Conservation (phyloP, 2,113 vertebrate genomes). For the Entosphenus tridentatus region DNA sequence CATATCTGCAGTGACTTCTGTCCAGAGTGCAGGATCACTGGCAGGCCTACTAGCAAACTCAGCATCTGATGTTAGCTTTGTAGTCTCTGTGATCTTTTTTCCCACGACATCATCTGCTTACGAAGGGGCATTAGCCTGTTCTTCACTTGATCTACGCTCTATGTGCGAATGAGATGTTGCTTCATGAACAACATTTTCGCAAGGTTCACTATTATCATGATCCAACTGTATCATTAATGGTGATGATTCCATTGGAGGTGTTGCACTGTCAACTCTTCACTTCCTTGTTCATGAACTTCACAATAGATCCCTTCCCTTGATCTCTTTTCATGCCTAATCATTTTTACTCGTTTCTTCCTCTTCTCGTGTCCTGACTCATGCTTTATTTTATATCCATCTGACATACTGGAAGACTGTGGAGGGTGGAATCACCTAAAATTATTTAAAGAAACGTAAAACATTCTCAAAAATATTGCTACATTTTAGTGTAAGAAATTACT, state of each 20-base stretch:
- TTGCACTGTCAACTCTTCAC: not conserved
- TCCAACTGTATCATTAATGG: not conserved
- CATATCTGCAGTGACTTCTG: not conserved
- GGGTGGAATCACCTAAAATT: not conserved
- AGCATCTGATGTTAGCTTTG: conserved; percentile 3
- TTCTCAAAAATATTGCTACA: not conserved
- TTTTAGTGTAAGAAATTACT: too few relatives aligned
- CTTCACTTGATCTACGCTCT: conserved; percentile 2
- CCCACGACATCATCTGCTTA: not conserved
- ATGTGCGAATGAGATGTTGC: not conserved
- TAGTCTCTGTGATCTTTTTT: not conserved
- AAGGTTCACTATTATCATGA: conserved; percentile 1
- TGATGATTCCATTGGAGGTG: not conserved
- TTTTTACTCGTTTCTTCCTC: not conserved
- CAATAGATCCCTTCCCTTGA: conserved; percentile 4
- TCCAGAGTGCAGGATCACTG: not conserved
- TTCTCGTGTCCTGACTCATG: not conserved
- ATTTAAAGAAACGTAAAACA: not conserved
- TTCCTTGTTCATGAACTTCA: conserved; percentile 4
- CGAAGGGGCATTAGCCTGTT: not conserved
- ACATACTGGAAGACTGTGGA: not conserved
- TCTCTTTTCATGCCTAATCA: not conserved
- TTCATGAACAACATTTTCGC: conserved; percentile 5
- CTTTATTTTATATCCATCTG: not conserved
- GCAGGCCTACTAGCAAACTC: not conserved